These are phyloP conservation scores for Pterois miles DNA, from an alignment of 2,797 vertebrate species.

Conservation along the genomic window DNA sequence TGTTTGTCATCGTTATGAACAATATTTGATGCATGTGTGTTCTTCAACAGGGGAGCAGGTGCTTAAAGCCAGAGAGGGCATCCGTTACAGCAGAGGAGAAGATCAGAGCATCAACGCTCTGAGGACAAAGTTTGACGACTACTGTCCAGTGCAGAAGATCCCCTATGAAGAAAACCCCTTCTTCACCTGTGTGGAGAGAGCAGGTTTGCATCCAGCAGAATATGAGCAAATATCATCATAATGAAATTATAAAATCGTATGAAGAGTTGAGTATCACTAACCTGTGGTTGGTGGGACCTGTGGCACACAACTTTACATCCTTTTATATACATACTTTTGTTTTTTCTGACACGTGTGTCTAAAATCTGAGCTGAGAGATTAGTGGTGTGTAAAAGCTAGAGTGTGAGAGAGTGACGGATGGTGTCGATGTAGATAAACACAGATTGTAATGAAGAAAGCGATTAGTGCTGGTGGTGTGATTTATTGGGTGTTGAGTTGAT, in stretches of 20 bases:
- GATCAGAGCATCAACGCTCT: slow-evolving; percentile 63
- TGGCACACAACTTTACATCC: neutral
- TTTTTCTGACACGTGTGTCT: neutral
- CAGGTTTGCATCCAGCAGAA: slow-evolving; percentile 71
- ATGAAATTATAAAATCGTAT: no score
- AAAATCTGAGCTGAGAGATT: neutral
- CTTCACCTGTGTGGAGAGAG: slow-evolving; percentile 81
- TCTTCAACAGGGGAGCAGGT: slow-evolving; percentile 65
- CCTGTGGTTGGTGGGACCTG: neutral
- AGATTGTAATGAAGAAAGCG: slow-evolving; percentile 17
- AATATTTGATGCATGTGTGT: neutral
- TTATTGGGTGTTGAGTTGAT: slow-evolving; percentile 30
- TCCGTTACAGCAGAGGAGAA: slow-evolving; percentile 70
- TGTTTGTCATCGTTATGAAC: neutral
- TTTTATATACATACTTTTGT: neutral
- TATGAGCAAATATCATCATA: neutral
- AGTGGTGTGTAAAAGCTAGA: slow-evolving; percentile 3
- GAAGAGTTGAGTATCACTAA: neutral
- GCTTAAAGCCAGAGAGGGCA: slow-evolving; percentile 71
- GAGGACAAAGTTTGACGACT: slow-evolving; percentile 80
- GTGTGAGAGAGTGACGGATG: neutral
- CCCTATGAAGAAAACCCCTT: slow-evolving; percentile 83
- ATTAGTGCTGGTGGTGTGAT: slow-evolving; percentile 28
- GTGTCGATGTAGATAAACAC: slow-evolving; percentile 14
- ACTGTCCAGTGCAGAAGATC: slow-evolving; percentile 64